A percentile compares a stretch with the other conserved stretches of the same genome.
phyloP scores from a whole-genome alignment of 2,888 invertebrate genomes.

The Heliconius ismenius region DNA sequence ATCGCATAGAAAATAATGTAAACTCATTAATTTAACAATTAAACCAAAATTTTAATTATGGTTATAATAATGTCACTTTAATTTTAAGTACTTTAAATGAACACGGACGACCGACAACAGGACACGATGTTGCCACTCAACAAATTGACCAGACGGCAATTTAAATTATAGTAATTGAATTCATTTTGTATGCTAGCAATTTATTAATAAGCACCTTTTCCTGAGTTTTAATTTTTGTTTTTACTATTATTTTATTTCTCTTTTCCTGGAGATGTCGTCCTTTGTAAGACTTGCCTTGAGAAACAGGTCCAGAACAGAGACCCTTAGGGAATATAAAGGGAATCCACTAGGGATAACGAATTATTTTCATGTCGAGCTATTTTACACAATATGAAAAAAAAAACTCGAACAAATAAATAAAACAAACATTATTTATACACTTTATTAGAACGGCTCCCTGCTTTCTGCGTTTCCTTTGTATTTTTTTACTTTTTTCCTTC shows the following conservation, averaged over 20 bases:
- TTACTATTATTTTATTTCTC: background rate
- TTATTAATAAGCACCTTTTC: constrained; percentile 26
- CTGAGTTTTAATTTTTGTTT: background rate
- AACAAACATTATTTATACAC: background rate
- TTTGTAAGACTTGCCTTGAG: no score
- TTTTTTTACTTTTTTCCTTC: constrained; percentile 6
- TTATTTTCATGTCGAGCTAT: no score
- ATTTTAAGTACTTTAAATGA: constrained; percentile 20
- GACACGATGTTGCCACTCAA: constrained; percentile 32
- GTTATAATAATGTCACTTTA: constrained; percentile 8
- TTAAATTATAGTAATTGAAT: constrained; percentile 33
- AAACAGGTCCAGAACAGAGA: no score
- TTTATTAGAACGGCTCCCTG: background rate
- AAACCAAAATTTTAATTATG: background rate
- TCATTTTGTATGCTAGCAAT: constrained; percentile 30
- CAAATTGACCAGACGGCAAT: constrained; percentile 26
- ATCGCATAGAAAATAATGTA: background rate
- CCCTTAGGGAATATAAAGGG: no score
- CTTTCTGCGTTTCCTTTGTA: background rate
- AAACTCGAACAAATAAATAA: background rate
- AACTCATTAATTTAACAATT: background rate
- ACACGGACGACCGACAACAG: constrained; percentile 23
- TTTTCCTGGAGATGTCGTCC: no score
- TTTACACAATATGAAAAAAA: background rate
- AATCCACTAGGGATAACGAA: no score